A percentile compares a stretch with the other conserved stretches of the same genome.
These are phyloP conservation scores for Lamprotornis superbus DNA, from an alignment of 2,113 vertebrate species.

Conservation along the genomic window DNA sequence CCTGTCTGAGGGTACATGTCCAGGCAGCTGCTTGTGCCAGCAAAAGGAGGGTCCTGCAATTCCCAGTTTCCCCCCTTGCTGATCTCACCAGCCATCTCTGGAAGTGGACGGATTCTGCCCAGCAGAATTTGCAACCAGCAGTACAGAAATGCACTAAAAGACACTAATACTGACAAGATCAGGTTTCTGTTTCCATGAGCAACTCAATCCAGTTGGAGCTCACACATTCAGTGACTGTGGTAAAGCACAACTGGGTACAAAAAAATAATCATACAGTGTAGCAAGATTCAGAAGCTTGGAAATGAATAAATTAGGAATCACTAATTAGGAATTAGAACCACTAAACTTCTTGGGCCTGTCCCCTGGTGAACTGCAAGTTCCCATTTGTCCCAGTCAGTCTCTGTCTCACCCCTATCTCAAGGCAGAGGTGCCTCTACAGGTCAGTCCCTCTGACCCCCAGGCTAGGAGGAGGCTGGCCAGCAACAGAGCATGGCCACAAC, in stretches of 20 bases:
- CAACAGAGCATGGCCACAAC: neutral
- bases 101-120: neutral
- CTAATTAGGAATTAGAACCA: neutral
- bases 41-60: neutral
- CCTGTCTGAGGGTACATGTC: neutral
- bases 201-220: constrained; percentile 38
- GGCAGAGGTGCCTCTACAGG: neutral
- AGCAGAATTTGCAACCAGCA: constrained; percentile 46
- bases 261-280: neutral
- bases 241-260: neutral
- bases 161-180: neutral
- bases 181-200: neutral
- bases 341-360: neutral
- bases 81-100: neutral
- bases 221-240: neutral
- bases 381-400: neutral
- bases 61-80: neutral
- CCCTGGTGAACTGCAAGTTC: neutral
- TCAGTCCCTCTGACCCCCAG: neutral
- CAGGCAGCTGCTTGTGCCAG: neutral
- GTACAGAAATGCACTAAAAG: neutral
- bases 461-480: neutral
- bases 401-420: neutral
- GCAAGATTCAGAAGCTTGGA: neutral
- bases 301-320: neutral